Percentiles rank a stretch among this genome's conserved stretches.
Conservation (phyloP, 2,113 vertebrate species). For the Sinocyclocheilus anophthalmus region DNA sequence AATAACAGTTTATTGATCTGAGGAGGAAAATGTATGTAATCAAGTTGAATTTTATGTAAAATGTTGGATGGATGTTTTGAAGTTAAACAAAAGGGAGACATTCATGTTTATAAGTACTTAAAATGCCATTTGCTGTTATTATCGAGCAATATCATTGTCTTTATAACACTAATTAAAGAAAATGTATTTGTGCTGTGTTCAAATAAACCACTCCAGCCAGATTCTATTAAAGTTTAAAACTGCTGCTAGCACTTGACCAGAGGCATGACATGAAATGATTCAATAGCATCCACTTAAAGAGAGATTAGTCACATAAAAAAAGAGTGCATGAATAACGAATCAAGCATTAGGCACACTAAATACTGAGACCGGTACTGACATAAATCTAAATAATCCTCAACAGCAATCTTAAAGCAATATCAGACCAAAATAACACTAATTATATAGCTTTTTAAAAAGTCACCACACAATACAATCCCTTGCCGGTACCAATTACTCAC, state of each 20-base stretch:
- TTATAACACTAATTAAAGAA: constrained; percentile 3
- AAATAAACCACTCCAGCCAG: not conserved
- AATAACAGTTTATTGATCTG: not conserved
- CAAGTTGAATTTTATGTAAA: not conserved
- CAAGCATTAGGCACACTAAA: constrained; percentile 7
- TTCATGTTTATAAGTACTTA: constrained; percentile 1
- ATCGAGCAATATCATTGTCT: not conserved
- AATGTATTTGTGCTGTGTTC: constrained; percentile 21
- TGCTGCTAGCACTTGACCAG: constrained; percentile 19
- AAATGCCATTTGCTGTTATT: constrained; percentile 5
- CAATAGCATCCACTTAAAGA: constrained; percentile 30
- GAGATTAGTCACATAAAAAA: constrained; percentile 27
- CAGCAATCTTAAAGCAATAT: not conserved
- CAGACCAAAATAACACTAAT: not conserved
- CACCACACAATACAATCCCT: not conserved
- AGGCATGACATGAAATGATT: constrained; percentile 22
- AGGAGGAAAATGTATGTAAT: not conserved
- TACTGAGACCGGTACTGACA: not conserved
- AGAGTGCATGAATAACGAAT: constrained; percentile 10
- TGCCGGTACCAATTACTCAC: constrained; percentile 64
- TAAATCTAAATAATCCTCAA: constrained; percentile 22
- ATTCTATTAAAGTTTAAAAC: constrained; percentile 24
- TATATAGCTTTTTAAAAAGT: not conserved
- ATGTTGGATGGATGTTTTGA: constrained; percentile 19
- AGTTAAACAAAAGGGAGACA: not conserved